Percentiles rank a stretch among this genome's conserved stretches.
phyloP scores from a whole-genome alignment of 2,797 vertebrate species.

The Acanthis flammea region DNA sequence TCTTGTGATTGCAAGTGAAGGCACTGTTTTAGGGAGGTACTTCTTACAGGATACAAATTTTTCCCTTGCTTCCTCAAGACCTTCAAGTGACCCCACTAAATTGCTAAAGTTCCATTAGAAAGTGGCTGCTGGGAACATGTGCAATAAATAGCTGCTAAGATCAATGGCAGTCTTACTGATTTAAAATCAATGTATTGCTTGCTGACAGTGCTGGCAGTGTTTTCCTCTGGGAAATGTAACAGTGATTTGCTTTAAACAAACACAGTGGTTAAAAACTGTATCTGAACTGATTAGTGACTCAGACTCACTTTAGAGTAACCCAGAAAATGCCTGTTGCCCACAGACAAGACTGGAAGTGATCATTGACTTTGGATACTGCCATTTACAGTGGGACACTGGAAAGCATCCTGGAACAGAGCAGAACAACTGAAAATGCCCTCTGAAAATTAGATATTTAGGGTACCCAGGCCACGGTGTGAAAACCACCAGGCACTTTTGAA shows the following conservation, averaged over 20 bases:
- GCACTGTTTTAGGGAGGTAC: background rate
- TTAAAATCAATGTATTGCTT: slow-evolving; percentile 43
- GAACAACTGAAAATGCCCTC: background rate
- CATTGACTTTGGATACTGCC: background rate
- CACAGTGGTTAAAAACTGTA: background rate
- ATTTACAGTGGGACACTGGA: background rate
- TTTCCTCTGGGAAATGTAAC: slow-evolving; percentile 6
- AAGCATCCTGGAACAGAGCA: background rate
- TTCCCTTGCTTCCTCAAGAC: background rate
- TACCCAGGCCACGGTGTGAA: background rate
- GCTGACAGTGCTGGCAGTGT: background rate
- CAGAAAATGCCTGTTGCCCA: background rate
- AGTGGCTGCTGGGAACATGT: slow-evolving; percentile 23
- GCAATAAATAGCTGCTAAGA: slow-evolving; percentile 63
- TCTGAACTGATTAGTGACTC: slow-evolving; percentile 5
- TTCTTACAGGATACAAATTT: background rate
- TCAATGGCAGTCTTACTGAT: slow-evolving; percentile 46
- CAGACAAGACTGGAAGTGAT: background rate
- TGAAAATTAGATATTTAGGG: background rate
- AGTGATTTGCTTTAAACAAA: slow-evolving; percentile 13
- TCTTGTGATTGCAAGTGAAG: background rate
- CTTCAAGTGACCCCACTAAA: slow-evolving; percentile 19
- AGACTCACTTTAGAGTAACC: background rate
- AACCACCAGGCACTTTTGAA: background rate
- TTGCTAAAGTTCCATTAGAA: slow-evolving; percentile 49